A percentile compares a stretch with the other conserved stretches of the same genome.
phyloP scores from a whole-genome alignment of 92 coral and sea anemone species.

The Siderastrea radians region DNA sequence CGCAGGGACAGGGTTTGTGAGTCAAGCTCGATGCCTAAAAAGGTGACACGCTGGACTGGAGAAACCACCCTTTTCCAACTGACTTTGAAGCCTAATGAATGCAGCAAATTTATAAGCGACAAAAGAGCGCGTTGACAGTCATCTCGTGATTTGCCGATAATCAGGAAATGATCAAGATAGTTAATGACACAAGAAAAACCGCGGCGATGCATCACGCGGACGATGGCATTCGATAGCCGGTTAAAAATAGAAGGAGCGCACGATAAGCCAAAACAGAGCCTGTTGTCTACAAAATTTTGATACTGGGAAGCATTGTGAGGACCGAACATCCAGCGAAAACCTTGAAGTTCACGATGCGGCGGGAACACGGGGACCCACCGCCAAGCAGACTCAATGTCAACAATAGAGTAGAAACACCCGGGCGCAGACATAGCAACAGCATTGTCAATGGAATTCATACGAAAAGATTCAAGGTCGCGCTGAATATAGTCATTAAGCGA shows the following conservation, averaged over 20 bases:
- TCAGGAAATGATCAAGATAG: conserved; percentile 11
- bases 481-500: no score
- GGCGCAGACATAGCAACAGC: no score
- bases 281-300: not conserved
- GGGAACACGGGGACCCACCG: not conserved
- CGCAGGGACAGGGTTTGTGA: no score
- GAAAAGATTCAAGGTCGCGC: no score
- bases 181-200: no score
- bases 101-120: not conserved
- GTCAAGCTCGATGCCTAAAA: not conserved
- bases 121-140: no score
- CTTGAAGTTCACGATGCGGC: not conserved
- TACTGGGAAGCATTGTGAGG: not conserved
- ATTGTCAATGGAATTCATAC: no score
- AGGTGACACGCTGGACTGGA: not conserved
- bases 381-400: no score
- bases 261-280: no score
- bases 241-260: not conserved
- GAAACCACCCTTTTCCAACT: not conserved
- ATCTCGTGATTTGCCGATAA: not conserved
- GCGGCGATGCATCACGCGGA: conserved; percentile 9
- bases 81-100: not conserved
- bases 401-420: no score
- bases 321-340: not conserved
- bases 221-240: not conserved